Conservation (phyloP, 2,113 vertebrate species). For the Xenus cinereus region DNA sequence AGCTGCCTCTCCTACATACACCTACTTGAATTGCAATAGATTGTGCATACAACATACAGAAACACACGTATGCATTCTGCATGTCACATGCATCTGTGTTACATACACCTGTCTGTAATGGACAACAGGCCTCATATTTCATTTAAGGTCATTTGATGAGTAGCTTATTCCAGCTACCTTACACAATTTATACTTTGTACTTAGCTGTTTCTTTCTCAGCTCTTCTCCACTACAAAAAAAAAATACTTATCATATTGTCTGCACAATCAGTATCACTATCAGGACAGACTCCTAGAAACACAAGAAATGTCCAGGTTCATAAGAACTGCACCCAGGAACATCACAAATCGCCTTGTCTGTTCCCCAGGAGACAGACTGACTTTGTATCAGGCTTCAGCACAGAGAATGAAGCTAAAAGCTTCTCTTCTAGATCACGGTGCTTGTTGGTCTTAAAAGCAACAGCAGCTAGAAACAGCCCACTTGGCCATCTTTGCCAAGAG, state of each 20-base stretch:
- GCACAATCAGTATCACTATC: background rate
- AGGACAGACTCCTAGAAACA: background rate
- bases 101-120: background rate
- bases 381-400: background rate
- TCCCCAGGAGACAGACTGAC: background rate
- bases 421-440: background rate
- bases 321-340: background rate
- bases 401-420: background rate
- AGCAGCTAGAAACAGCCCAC: background rate
- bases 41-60: background rate
- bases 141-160: background rate
- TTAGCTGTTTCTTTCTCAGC: background rate
- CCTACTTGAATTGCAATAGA: background rate
- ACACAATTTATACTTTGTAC: background rate
- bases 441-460: background rate
- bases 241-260: fast-evolving
- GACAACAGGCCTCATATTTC: background rate
- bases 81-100: too few species aligned
- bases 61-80: background rate
- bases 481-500: background rate
- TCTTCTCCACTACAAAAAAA: background rate
- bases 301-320: background rate
- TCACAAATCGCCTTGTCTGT: background rate
- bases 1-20: background rate
- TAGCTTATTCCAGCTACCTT: background rate